Percentiles rank a stretch among this genome's conserved stretches.
Conservation (phyloP, 2,113 vertebrate species). For the Suricata suricatta region DNA sequence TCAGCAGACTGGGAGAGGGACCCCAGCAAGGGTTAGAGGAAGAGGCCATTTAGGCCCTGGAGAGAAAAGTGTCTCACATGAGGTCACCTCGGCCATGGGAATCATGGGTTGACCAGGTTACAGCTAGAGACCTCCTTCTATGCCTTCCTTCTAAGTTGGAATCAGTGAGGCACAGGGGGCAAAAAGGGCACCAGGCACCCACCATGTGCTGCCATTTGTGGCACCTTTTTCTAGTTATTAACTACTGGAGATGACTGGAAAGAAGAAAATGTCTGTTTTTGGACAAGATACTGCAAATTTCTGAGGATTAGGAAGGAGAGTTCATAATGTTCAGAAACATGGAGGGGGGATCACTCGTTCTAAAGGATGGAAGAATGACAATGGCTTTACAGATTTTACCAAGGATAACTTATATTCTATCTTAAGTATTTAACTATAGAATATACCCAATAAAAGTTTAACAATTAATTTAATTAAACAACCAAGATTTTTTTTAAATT, state of each 20-base stretch:
- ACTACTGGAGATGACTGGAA: background rate
- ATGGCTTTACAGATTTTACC: background rate
- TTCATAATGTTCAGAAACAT: slow-evolving; percentile 1
- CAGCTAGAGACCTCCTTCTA: background rate
- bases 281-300: background rate
- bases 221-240: background rate
- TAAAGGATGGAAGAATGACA: background rate
- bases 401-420: background rate
- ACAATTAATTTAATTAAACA: background rate
- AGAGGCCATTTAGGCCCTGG: background rate
- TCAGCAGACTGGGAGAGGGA: background rate
- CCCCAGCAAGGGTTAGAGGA: background rate
- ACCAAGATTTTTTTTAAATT: background rate
- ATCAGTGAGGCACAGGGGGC: background rate
- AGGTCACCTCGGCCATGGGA: background rate
- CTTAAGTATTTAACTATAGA: background rate
- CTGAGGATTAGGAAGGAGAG: background rate
- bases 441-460: background rate
- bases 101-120: background rate
- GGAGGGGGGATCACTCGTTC: background rate
- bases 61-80: background rate
- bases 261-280: background rate
- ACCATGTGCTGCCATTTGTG: background rate
- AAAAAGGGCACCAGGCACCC: background rate
- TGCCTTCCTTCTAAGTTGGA: background rate